Evolutionary conservation across 2,888 invertebrate genomes (phyloP).

Genomic region (Ganaspis brasiliensis): DNA sequence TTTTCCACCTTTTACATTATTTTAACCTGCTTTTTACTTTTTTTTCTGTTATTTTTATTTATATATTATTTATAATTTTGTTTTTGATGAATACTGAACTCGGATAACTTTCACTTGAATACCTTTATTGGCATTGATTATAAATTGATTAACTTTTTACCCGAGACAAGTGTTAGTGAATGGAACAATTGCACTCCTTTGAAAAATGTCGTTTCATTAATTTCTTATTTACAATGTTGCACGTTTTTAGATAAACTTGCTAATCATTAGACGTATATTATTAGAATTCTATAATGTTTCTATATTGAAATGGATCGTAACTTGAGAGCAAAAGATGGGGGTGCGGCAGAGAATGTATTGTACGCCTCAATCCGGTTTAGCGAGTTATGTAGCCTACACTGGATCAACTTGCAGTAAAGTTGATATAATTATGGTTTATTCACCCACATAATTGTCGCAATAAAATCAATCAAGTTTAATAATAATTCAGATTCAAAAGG

Average conservation of each 20-base stretch:
- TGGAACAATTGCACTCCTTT: no score
- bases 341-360: slow-evolving; percentile 42
- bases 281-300: slow-evolving; percentile 1
- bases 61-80: not conserved
- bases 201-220: not conserved
- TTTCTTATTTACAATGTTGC: not conserved
- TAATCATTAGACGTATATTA: slow-evolving; percentile 10
- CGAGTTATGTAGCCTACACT: slow-evolving; percentile 37
- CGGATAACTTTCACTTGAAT: slow-evolving; percentile 1
- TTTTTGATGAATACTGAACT: not conserved
- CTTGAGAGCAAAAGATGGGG: slow-evolving; percentile 33
- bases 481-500: not conserved
- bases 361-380: slow-evolving; percentile 42
- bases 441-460: slow-evolving; percentile 23
- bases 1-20: not conserved
- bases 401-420: slow-evolving; percentile 27
- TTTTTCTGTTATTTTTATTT: not conserved
- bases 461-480: slow-evolving; percentile 5
- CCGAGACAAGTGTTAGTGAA: no score
- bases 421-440: slow-evolving; percentile 43
- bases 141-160: not conserved
- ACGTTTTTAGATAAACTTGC: not conserved
- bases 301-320: slow-evolving; percentile 34
- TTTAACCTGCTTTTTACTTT: not conserved
- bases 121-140: not conserved